These are phyloP conservation scores for Macaria notata DNA, from an alignment of 2,888 invertebrate species.

Conservation along the genomic window DNA sequence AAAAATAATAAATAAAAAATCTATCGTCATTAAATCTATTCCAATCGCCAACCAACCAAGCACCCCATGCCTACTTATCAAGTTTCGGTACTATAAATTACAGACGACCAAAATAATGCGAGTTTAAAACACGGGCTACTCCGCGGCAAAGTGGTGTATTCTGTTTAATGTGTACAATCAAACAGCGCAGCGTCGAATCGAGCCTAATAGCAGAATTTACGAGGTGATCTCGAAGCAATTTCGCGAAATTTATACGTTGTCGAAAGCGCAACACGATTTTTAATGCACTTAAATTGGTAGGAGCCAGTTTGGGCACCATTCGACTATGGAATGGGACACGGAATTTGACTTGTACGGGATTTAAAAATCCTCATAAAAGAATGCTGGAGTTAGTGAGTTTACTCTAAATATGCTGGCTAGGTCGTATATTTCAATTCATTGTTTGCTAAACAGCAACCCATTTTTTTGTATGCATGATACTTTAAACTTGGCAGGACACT, in stretches of 20 bases:
- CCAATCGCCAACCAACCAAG: not conserved
- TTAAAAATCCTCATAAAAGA: no score
- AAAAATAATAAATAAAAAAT: no score
- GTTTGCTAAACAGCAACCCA: no score
- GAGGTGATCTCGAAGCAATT: constrained; percentile 55
- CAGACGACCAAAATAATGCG: constrained; percentile 47
- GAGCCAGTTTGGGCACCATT: constrained; percentile 4
- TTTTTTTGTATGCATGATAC: no score
- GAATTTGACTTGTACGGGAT: not conserved
- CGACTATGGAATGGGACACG: not conserved
- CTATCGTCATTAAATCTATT: no score
- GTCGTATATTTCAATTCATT: no score
- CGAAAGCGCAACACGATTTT: constrained; percentile 50
- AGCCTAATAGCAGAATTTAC: constrained; percentile 49
- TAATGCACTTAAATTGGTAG: constrained; percentile 41
- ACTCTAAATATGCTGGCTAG: no score
- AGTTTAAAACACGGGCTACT: constrained; percentile 43
- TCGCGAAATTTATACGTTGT: constrained; percentile 59
- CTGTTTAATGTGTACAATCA: constrained; percentile 36
- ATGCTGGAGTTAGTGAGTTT: no score
- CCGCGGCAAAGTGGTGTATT: constrained; percentile 28
- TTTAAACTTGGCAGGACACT: no score
- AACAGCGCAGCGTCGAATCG: constrained; percentile 21
- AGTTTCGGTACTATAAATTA: constrained; percentile 48
- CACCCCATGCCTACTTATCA: constrained; percentile 18